Evolutionary conservation across 2,113 vertebrate genomes (phyloP).

Genomic region (Phycodurus eques): DNA sequence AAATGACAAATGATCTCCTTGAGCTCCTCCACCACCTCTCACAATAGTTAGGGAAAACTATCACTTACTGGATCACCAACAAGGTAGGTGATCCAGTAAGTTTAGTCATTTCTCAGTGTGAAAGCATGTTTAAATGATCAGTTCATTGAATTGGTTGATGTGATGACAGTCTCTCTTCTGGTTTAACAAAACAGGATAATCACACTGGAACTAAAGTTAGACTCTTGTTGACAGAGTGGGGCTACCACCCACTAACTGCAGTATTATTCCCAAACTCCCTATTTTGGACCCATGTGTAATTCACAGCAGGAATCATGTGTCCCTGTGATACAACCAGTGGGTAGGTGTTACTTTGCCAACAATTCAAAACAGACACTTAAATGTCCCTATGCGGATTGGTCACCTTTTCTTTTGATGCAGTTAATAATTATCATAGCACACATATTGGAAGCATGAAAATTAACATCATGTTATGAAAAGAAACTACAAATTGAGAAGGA

Average conservation of each 20-base stretch:
- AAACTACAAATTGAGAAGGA: too few species aligned
- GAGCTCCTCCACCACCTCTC: conserved; percentile 81
- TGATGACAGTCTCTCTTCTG: conserved; percentile 6
- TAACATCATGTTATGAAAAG: too few species aligned
- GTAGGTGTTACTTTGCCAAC: conserved; percentile 36
- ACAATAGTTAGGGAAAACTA: conserved; percentile 74
- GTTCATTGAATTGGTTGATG: too few species aligned
- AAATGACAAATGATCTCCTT: conserved; percentile 82
- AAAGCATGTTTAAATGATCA: not conserved
- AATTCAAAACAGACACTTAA: conserved; percentile 23
- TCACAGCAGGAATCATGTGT: conserved; percentile 40
- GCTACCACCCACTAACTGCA: conserved; percentile 1
- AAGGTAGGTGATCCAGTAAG: too few species aligned
- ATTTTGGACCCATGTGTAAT: conserved; percentile 21
- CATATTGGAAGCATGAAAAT: too few species aligned
- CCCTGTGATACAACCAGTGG: conserved; percentile 44
- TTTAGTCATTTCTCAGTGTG: too few species aligned
- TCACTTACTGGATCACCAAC: too few species aligned
- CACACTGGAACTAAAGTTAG: conserved; percentile 25
- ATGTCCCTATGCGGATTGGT: conserved; percentile 6
- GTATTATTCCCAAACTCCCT: conserved; percentile 13
- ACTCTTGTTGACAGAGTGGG: conserved; percentile 20
- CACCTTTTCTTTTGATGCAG: conserved; percentile 23
- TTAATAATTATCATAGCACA: conserved; percentile 33
- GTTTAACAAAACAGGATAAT: conserved; percentile 29